phyloP scores from a whole-genome alignment of 2,113 vertebrate species.

The Scomber scombrus region DNA sequence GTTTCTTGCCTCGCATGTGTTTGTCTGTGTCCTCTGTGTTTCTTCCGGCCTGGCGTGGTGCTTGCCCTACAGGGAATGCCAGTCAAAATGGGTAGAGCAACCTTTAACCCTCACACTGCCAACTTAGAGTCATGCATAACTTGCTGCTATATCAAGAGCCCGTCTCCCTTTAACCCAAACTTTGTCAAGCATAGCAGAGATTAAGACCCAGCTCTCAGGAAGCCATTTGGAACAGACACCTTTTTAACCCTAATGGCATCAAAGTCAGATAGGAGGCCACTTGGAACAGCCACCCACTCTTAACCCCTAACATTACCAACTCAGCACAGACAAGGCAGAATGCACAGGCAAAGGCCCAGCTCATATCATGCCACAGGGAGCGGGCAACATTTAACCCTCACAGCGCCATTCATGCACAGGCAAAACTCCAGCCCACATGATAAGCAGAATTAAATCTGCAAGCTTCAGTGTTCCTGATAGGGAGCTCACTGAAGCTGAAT shows the following conservation, averaged over 20 bases:
- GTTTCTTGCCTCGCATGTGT: constrained; percentile 57
- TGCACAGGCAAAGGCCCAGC: constrained; percentile 77
- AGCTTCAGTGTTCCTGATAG: constrained; percentile 62
- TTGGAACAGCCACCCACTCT: constrained; percentile 66
- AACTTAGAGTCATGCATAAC: constrained; percentile 45
- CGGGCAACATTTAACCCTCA: constrained; percentile 75
- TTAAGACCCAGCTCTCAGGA: constrained; percentile 65
- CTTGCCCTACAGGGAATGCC: constrained; percentile 61
- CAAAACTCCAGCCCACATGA: constrained; percentile 67
- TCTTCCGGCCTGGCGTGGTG: constrained; percentile 66
- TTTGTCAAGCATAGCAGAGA: constrained; percentile 58
- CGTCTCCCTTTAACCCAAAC: constrained; percentile 40
- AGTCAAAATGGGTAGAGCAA: constrained; percentile 69
- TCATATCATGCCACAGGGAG: constrained; percentile 79
- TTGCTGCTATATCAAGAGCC: constrained; percentile 33
- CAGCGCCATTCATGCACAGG: constrained; percentile 66
- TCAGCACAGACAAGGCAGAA: constrained; percentile 70
- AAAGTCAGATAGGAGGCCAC: constrained; percentile 60
- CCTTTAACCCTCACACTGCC: constrained; percentile 72
- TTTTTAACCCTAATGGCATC: constrained; percentile 72
- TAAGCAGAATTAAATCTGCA: constrained; percentile 73
- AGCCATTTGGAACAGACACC: constrained; percentile 74
- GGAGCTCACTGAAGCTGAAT: constrained; percentile 50
- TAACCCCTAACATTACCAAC: constrained; percentile 65
- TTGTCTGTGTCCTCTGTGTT: constrained; percentile 38